These are phyloP conservation scores for Parotocinclus haroldoi DNA, from an alignment of 2,797 vertebrate species.

Conservation along the genomic window DNA sequence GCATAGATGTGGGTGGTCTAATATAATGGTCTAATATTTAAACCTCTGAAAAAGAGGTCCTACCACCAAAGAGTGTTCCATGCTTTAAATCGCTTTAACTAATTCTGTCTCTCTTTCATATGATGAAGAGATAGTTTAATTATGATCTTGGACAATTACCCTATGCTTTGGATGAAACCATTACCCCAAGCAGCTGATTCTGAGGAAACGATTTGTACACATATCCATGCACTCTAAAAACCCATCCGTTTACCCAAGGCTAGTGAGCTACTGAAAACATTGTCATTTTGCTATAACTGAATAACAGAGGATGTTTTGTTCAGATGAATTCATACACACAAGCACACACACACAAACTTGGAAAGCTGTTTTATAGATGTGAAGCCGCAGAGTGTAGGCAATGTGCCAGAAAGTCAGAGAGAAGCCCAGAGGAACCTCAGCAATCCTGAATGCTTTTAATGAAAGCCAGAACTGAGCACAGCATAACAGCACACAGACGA, in stretches of 20 bases:
- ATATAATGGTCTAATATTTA: too few species aligned
- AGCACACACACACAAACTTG: conserved; percentile 40
- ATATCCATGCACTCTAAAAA: conserved; percentile 43
- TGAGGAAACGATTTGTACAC: conserved; percentile 34
- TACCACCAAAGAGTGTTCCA: too few species aligned
- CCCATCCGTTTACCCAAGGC: conserved; percentile 23
- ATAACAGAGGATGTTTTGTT: conserved; percentile 27
- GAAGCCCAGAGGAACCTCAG: conserved; percentile 73
- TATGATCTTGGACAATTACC: conserved; percentile 23
- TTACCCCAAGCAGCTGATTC: conserved; percentile 49
- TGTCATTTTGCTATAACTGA: conserved; percentile 8
- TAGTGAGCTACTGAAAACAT: conserved; percentile 23
- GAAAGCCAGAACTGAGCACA: conserved; percentile 85
- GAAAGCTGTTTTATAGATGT: conserved; percentile 62
- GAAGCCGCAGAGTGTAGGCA: conserved; percentile 79
- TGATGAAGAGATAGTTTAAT: conserved; percentile 42
- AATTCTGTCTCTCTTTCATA: conserved; percentile 24
- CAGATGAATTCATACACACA: conserved; percentile 55
- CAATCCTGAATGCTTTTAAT: conserved; percentile 80
- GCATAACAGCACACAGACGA: conserved; percentile 34
- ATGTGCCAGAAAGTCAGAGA: conserved; percentile 74
- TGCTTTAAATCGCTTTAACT: not conserved
- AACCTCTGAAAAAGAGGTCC: too few species aligned
- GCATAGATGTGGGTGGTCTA: too few species aligned
- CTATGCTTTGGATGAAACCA: conserved; percentile 1